A percentile compares a stretch with the other conserved stretches of the same genome.
Conservation (phyloP, 2,113 vertebrate genomes). For the Elephantulus edwardii region DNA sequence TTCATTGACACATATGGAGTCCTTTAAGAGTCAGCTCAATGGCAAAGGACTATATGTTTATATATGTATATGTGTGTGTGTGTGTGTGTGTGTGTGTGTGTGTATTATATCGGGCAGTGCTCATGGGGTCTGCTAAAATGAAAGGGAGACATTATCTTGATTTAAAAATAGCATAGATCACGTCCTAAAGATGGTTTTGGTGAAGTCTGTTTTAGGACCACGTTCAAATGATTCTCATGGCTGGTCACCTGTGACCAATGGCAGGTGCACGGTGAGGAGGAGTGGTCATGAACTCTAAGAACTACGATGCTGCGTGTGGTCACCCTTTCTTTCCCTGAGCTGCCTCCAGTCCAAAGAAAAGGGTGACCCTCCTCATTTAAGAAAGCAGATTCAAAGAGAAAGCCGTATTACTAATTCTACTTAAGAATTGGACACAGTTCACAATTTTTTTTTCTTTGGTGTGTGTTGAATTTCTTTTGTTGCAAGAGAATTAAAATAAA, state of each 20-base stretch:
- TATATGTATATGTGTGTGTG: no score
- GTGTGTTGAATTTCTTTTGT: background rate
- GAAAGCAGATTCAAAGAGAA: background rate
- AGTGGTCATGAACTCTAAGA: background rate
- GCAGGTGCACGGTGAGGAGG: background rate
- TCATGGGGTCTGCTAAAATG: background rate
- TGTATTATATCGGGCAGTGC: background rate
- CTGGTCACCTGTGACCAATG: background rate
- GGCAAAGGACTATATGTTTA: background rate
- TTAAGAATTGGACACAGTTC: background rate
- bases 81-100: no score
- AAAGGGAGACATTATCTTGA: background rate
- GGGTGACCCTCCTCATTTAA: background rate
- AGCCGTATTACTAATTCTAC: background rate
- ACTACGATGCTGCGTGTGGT: background rate
- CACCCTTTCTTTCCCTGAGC: background rate
- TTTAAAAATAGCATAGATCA: background rate
- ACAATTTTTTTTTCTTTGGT: background rate
- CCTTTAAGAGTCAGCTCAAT: background rate
- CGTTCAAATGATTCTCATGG: background rate
- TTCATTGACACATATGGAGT: background rate
- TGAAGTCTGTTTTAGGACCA: background rate
- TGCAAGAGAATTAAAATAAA: background rate
- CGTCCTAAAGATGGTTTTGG: conserved; percentile 18
- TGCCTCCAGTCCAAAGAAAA: background rate